Conservation (phyloP, 2,113 vertebrate species). For the Platysteira castanea region DNA sequence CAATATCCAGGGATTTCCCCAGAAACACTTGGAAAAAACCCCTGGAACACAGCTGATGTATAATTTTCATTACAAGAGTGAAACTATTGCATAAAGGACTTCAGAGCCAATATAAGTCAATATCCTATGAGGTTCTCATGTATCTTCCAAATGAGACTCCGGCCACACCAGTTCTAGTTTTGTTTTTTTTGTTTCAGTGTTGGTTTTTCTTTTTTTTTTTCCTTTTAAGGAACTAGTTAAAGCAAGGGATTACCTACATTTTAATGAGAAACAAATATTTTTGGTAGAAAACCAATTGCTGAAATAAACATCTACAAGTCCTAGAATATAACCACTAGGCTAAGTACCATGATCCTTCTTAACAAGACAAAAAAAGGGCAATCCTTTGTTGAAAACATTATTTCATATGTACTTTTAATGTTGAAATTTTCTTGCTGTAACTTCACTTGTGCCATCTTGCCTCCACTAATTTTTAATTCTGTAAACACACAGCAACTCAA, state of each 20-base stretch:
- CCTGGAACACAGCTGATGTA: background rate
- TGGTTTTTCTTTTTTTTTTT: too few relatives aligned
- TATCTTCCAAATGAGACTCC: background rate
- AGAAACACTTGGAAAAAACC: background rate
- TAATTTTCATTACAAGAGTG: background rate
- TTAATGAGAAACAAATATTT: background rate
- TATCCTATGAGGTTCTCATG: background rate
- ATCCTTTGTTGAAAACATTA: background rate
- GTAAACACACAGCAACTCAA: background rate
- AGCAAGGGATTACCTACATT: background rate
- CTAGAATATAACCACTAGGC: background rate
- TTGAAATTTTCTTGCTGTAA: background rate
- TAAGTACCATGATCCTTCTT: background rate
- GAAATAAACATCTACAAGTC: background rate
- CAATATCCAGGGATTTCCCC: background rate
- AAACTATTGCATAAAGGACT: background rate
- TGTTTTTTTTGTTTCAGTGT: accelerated
- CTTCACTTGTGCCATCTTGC: background rate
- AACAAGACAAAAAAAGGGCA: background rate
- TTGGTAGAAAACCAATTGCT: background rate
- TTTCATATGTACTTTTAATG: background rate
- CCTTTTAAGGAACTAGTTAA: background rate
- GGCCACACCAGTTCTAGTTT: background rate
- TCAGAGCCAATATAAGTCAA: conserved; percentile 5
- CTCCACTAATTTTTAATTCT: background rate